Conservation (phyloP, 2,113 vertebrate species). For the Fulmarus glacialis region DNA sequence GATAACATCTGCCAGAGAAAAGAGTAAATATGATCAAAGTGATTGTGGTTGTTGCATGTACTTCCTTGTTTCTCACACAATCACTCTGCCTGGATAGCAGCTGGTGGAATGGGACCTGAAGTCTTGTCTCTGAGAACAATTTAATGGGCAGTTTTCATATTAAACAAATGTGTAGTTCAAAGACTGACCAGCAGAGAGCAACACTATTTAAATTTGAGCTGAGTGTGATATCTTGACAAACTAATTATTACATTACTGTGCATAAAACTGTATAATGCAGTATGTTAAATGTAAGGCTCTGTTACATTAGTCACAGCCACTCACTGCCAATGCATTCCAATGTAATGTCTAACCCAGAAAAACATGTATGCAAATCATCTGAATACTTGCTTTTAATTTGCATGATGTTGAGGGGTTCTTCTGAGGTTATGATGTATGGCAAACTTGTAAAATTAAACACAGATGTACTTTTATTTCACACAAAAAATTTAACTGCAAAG, state of each 20-base stretch:
- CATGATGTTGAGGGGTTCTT: slow-evolving; percentile 55
- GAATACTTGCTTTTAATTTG: slow-evolving; percentile 62
- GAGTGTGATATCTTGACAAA: slow-evolving; percentile 6
- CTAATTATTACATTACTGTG: slow-evolving; percentile 61
- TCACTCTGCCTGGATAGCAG: not conserved
- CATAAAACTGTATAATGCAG: slow-evolving; percentile 52
- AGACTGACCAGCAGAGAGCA: slow-evolving; percentile 65
- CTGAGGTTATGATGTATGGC: slow-evolving; percentile 50
- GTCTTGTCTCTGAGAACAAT: not conserved
- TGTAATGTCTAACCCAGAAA: slow-evolving; percentile 56
- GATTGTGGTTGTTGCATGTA: not conserved
- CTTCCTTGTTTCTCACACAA: not conserved
- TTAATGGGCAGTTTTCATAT: not conserved
- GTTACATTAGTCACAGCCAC: slow-evolving; percentile 56
- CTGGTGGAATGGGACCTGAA: not conserved
- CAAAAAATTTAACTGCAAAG: slow-evolving; percentile 29
- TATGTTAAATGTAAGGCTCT: slow-evolving; percentile 52
- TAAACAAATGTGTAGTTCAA: slow-evolving; percentile 4
- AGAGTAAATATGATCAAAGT: not conserved
- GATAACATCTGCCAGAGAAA: not conserved
- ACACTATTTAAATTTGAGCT: slow-evolving; percentile 55
- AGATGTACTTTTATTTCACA: slow-evolving; percentile 55
- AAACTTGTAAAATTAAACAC: slow-evolving; percentile 44
- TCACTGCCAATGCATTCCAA: slow-evolving; percentile 57
- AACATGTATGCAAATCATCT: slow-evolving; percentile 61